These are phyloP conservation scores for Pyrrhia umbra DNA, from an alignment of 2,888 invertebrate genomes.

Conservation along the genomic window DNA sequence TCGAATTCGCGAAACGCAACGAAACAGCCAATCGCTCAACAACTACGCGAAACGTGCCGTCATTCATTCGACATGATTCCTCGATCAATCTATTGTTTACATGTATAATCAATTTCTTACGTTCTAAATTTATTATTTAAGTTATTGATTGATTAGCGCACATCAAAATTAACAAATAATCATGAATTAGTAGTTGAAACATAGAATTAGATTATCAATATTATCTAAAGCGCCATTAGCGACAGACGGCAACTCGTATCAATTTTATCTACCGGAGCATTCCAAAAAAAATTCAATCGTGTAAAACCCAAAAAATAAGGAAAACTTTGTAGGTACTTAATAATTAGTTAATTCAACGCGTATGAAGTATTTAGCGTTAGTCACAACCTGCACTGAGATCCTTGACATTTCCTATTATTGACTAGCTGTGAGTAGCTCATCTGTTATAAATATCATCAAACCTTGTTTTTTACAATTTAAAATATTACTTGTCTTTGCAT, in stretches of 20 bases:
- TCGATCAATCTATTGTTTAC: too few species aligned
- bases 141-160: neutral
- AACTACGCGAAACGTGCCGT: too few species aligned
- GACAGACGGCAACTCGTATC: neutral
- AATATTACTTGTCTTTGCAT: slow-evolving; percentile 32
- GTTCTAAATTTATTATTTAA: neutral
- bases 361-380: slow-evolving; percentile 50
- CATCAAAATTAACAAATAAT: neutral
- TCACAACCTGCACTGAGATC: slow-evolving; percentile 58
- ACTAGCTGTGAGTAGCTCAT: slow-evolving; percentile 55
- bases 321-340: slow-evolving; percentile 28
- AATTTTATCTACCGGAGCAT: slow-evolving; percentile 6
- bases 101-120: neutral
- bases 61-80: too few species aligned
- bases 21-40: too few species aligned
- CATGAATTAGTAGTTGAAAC: neutral
- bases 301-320: slow-evolving; percentile 50
- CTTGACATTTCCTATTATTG: slow-evolving; percentile 64
- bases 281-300: neutral
- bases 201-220: neutral
- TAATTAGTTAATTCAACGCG: slow-evolving; percentile 29
- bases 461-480: slow-evolving; percentile 33
- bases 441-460: slow-evolving; percentile 49
- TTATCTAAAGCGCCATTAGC: neutral
- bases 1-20: too few species aligned